Conservation (phyloP, 2,888 invertebrate species). For the Lomographa bimaculata region DNA sequence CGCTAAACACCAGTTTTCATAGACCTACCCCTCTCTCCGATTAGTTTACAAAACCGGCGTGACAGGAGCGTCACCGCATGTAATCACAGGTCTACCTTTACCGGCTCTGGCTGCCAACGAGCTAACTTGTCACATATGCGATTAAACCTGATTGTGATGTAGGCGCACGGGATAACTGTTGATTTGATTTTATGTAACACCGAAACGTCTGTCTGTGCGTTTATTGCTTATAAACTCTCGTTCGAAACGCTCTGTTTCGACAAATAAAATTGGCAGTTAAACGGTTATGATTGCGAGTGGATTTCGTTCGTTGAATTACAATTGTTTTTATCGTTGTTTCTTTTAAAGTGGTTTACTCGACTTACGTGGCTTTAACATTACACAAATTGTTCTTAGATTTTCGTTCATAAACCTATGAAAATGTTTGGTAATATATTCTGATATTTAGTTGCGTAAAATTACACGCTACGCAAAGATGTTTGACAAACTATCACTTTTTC, state of each 20-base stretch:
- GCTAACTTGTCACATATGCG: slow-evolving; percentile 82
- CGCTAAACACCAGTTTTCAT: slow-evolving; percentile 45
- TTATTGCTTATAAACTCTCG: slow-evolving; percentile 81
- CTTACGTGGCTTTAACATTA: slow-evolving; percentile 28
- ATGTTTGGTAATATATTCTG: no score
- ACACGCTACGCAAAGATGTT: no score
- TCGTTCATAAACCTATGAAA: no score
- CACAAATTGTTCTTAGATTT: slow-evolving; percentile 2
- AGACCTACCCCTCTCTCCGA: slow-evolving; percentile 45
- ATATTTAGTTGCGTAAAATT: no score
- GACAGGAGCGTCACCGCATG: slow-evolving; percentile 27
- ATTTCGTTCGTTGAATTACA: slow-evolving; percentile 56
- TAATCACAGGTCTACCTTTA: slow-evolving; percentile 39
- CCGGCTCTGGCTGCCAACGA: slow-evolving; percentile 65
- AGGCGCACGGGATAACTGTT: slow-evolving; percentile 82
- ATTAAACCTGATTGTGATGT: slow-evolving; percentile 83
- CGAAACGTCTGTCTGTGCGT: slow-evolving; percentile 80
- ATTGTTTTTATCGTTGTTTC: slow-evolving; percentile 48
- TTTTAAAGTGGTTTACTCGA: slow-evolving; percentile 44
- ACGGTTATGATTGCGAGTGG: slow-evolving; percentile 69
- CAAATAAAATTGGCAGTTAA: slow-evolving; percentile 66
- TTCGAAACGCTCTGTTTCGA: slow-evolving; percentile 73
- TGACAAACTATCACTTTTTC: slow-evolving; percentile 3
- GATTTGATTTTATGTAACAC: slow-evolving; percentile 83
- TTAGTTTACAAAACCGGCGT: slow-evolving; percentile 5